Percentiles rank a stretch among this genome's conserved stretches.
These are phyloP conservation scores for Tachysurus vachellii DNA, from an alignment of 2,113 vertebrate species.

Conservation along the genomic window DNA sequence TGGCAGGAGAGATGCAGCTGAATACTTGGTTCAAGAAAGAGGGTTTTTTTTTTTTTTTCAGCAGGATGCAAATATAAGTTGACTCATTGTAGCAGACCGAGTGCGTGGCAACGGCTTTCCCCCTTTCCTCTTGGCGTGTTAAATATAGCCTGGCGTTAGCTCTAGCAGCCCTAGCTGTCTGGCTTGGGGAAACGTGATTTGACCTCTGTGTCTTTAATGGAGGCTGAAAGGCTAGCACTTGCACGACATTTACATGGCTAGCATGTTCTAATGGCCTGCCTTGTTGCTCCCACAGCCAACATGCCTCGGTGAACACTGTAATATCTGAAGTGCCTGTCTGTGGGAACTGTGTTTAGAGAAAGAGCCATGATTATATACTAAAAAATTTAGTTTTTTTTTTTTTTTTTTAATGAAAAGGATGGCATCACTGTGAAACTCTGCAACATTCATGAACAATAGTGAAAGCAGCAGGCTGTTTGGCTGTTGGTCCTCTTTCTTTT, in stretches of 20 bases:
- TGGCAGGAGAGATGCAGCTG: not conserved
- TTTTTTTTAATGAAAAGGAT: constrained; percentile 53
- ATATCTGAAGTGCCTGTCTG: constrained; percentile 55
- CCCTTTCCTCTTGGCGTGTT: constrained; percentile 31
- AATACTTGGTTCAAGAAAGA: constrained; percentile 9
- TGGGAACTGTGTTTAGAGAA: constrained; percentile 50
- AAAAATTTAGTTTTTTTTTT: too few species aligned
- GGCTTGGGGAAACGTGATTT: constrained; percentile 39
- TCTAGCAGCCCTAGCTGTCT: constrained; percentile 42
- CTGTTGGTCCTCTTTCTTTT: constrained; percentile 36
- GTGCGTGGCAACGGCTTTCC: constrained; percentile 28
- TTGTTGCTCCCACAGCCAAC: constrained; percentile 1
- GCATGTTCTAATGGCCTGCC: constrained; percentile 21
- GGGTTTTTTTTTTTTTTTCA: constrained; percentile 15
- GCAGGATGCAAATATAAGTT: constrained; percentile 40
- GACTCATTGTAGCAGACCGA: constrained; percentile 22
- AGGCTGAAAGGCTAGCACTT: constrained; percentile 39
- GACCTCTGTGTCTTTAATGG: constrained; percentile 35
- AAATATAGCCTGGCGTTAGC: constrained; percentile 52
- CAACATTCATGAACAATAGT: constrained; percentile 65
- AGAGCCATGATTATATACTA: constrained; percentile 28
- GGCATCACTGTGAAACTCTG: constrained; percentile 73
- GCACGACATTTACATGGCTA: constrained; percentile 34
- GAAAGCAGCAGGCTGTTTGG: constrained; percentile 55
- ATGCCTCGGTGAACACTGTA: constrained; percentile 46